Evolutionary conservation across 2,113 vertebrate species (phyloP), one percentile per base, ranked within the genome.

Genomic region (Microcebus murinus): DNA sequence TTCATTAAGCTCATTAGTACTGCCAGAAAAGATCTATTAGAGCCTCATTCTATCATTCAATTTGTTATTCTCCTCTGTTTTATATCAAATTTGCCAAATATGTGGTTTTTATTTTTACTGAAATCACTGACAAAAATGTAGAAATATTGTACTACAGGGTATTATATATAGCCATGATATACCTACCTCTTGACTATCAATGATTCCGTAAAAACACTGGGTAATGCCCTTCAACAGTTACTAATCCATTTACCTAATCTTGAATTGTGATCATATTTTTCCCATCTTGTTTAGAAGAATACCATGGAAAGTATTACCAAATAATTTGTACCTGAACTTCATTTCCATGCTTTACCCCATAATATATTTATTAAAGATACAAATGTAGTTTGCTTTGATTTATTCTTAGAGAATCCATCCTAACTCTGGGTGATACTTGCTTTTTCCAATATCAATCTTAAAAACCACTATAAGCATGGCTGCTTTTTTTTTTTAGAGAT

Each of bases 1-100:
- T 93, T 84, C 81, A 84, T 57, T 83, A 39, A 73, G 82, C 5
- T 95, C 77, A 87, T 71, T 86, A 86, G 80, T 73, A 79, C 39
- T 59, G 45, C 25, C 70, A 65, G 34, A 87, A 90, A 90, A 90
- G 45, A 87, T 83, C 34, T 76, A 73, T n/a, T 31, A 39, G 84
- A 94, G 71, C 15, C n/a, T 59, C 15, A 59, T 31, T 81, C 25
- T 45, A 39, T 39, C 42, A 83, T 48, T 95, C 8, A 89, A 68
- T 93, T 90, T 95, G 31, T 55, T 90, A 20, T 90, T 63, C n/a
- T 90, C 59, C 39, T 39, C 48, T 93, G 59, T 82, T 42, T 52
- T 85, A 61, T 63, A 67, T 29, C 27, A 84, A 88, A 31, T 76
- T 65, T 91, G 70, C n/a, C 31, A 73, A 59, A 74, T 57, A 83